Base-by-base conservation (phyloP, 2,113 vertebrate species). In the Archilochus colubris region DNA sequence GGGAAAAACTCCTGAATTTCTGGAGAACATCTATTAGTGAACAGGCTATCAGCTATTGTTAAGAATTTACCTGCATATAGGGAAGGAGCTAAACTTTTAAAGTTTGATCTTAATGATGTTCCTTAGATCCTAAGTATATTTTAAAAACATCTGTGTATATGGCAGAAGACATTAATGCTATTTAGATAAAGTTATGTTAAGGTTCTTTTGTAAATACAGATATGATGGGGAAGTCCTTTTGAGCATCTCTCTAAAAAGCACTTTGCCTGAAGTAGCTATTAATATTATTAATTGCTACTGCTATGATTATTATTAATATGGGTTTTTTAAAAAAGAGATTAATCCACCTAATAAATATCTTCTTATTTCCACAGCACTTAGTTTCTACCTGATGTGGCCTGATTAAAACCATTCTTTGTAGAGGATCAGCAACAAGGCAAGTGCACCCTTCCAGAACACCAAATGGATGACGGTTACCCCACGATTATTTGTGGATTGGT, bases 391-490 rank as follows among this genome's bases (percentile, higher is more conserved):
- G 38, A 80, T 24, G 43, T 91, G 92, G 81, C 69, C 84, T 72
- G 82, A 95, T 92, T 93, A 95, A 96, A 93, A 69, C 7, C 1
- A 8, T 70, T 75, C 28, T 78, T 87, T 0, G 1, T 51, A 76
- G 36, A 93, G 79, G 50, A 70, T 77, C 88, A 93, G 88, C 73
- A 82, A 33, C 0, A 12, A 88, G 76, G 50, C 50, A 84, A 93
- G 93, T 78, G 82, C 76, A 91, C 61, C 88, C 90, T 95, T 95
- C 88, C 76, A 90, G 86, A 96, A 87, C 30, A 0, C 86, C 91
- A 93, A 94, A 94, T 58, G 61, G 93, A 96, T 95, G 89, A 88
- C 79, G 85, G 55, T 66, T 94, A 55, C 40, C 50, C 76, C 48
- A 23, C 75, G 86, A 93, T 90, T 95, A 82, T 77, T 59, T 6